These are phyloP conservation scores for Hemicordylus capensis DNA, from an alignment of 2,113 vertebrate genomes.

Conservation along the genomic window DNA sequence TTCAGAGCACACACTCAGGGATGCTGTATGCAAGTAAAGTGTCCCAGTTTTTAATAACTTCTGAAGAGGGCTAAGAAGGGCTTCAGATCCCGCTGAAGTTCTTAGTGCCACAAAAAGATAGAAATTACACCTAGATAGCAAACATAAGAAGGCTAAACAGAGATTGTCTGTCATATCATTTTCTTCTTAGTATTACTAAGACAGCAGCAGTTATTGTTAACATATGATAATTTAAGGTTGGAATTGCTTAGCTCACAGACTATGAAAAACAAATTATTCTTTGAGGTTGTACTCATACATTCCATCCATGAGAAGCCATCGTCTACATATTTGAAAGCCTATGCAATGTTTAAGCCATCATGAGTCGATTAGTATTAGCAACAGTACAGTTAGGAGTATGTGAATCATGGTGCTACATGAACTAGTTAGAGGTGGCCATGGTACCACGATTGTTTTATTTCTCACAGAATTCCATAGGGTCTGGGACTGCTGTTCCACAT, in stretches of 20 bases:
- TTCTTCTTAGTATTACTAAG: background rate
- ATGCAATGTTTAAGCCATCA: background rate
- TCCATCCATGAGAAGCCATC: background rate
- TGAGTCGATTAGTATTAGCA: background rate
- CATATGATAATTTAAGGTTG: constrained; percentile 6
- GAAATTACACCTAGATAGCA: background rate
- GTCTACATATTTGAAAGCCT: background rate
- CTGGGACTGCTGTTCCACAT: background rate
- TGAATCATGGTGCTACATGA: background rate
- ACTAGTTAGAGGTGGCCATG: background rate
- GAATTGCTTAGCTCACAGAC: background rate
- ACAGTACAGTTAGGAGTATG: background rate
- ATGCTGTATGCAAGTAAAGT: too few species aligned
- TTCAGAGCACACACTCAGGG: too few species aligned
- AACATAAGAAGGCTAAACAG: background rate
- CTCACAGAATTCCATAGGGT: background rate
- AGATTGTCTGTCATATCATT: background rate
- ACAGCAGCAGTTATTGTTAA: constrained; percentile 4
- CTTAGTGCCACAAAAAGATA: background rate
- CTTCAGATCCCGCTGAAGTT: background rate
- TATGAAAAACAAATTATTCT: background rate
- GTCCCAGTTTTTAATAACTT: too few species aligned
- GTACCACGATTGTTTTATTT: background rate
- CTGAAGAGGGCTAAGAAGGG: background rate
- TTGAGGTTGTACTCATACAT: background rate